Evolutionary conservation across 2,888 invertebrate species (phyloP).

Genomic region (Tuberolachnus salignus): DNA sequence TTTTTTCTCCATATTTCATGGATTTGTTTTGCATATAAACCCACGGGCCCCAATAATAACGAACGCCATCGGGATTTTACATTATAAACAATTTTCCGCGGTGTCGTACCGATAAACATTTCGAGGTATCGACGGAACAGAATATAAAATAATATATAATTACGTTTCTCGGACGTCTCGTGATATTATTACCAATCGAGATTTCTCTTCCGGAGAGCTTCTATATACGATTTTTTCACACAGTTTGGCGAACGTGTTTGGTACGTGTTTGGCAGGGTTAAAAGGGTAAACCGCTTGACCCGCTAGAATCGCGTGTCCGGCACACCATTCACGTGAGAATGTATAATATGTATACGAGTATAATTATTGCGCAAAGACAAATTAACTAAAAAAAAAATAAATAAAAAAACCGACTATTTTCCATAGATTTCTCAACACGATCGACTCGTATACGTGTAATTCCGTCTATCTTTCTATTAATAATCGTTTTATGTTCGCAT

Average conservation of each 20-base stretch:
- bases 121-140: too few species aligned
- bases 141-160: too few species aligned
- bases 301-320: conserved; percentile 15
- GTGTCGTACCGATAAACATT: neutral
- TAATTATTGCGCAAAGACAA: neutral
- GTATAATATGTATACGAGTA: too few species aligned
- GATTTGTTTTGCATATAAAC: too few species aligned
- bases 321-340: neutral
- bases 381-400: neutral
- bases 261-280: conserved; percentile 10
- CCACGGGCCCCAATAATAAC: too few species aligned
- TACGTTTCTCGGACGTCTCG: too few species aligned
- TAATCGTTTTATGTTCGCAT: neutral
- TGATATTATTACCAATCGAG: neutral
- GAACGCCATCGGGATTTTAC: neutral
- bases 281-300: conserved; percentile 22
- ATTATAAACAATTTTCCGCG: conserved; percentile 10
- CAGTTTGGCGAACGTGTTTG: conserved; percentile 7
- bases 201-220: conserved; percentile 6
- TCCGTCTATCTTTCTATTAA: neutral
- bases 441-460: neutral
- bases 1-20: too few species aligned
- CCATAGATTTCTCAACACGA: neutral
- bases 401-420: neutral
- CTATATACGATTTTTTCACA: conserved; percentile 10